These are phyloP conservation scores for Caretta caretta DNA, from an alignment of 2,113 vertebrate genomes.

Conservation along the genomic window DNA sequence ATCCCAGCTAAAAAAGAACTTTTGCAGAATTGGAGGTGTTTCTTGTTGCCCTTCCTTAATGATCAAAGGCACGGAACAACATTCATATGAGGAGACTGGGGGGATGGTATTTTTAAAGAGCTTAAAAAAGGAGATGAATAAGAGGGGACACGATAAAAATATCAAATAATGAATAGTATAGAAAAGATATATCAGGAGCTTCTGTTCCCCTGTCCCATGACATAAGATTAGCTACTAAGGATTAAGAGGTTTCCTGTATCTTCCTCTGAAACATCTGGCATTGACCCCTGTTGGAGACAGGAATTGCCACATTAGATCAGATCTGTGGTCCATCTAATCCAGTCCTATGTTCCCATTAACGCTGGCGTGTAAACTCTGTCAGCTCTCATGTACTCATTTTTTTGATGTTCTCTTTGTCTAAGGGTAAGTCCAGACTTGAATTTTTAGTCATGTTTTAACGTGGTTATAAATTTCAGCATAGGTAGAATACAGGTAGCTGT, in stretches of 20 bases:
- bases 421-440: background rate
- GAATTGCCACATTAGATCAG: background rate
- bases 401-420: constrained; percentile 5
- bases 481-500: background rate
- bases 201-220: background rate
- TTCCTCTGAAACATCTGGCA: background rate
- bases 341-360: background rate
- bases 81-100: background rate
- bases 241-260: background rate
- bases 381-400: background rate
- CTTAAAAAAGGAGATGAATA: background rate
- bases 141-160: background rate
- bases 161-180: background rate
- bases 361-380: background rate
- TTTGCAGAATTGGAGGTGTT: background rate
- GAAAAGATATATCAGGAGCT: background rate
- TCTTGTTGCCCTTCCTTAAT: too few species aligned
- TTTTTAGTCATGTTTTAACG: background rate
- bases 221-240: background rate
- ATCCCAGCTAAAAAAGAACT: background rate
- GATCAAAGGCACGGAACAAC: background rate
- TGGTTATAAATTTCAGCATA: constrained; percentile 17
- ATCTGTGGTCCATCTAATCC: background rate
- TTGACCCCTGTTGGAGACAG: background rate
- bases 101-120: background rate